Percentiles rank a stretch among this genome's conserved stretches.
These are phyloP conservation scores for Erebia palarica DNA, from an alignment of 2,888 invertebrate genomes.

Conservation along the genomic window DNA sequence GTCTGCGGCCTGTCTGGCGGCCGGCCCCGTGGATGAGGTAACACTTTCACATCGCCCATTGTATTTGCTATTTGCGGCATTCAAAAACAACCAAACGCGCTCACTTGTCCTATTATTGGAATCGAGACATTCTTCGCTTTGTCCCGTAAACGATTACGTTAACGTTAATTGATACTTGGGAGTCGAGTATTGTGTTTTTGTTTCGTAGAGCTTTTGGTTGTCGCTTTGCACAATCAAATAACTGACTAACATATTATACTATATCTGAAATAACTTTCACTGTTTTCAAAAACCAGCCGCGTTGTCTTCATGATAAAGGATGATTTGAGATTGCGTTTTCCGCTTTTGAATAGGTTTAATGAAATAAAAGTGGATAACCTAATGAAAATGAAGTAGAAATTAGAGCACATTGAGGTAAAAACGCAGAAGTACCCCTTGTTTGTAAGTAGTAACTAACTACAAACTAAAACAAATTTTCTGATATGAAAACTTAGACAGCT, in stretches of 20 bases:
- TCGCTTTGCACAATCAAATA: not conserved
- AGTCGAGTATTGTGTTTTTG: too few species aligned
- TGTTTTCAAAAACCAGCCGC: too few species aligned
- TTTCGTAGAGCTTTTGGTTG: not conserved
- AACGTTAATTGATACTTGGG: not conserved
- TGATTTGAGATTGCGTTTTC: too few species aligned
- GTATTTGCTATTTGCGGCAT: conserved; percentile 24
- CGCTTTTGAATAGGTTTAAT: too few species aligned
- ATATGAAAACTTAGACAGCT: too few species aligned
- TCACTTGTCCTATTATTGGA: conserved; percentile 23
- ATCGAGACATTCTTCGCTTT: not conserved
- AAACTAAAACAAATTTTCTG: too few species aligned
- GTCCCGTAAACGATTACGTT: not conserved
- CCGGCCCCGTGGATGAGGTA: conserved; percentile 35
- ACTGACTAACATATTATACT: not conserved
- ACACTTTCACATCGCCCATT: conserved; percentile 38
- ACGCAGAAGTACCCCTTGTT: too few species aligned
- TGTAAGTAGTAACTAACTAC: too few species aligned
- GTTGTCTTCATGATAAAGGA: not conserved
- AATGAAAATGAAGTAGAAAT: too few species aligned
- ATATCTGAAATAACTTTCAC: too few species aligned
- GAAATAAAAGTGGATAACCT: too few species aligned
- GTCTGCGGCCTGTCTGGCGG: conserved; percentile 67
- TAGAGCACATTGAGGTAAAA: too few species aligned
- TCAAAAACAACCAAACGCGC: conserved; percentile 22